Conservation (phyloP, 2,888 invertebrate genomes). For the Melipona bicolor region DNA sequence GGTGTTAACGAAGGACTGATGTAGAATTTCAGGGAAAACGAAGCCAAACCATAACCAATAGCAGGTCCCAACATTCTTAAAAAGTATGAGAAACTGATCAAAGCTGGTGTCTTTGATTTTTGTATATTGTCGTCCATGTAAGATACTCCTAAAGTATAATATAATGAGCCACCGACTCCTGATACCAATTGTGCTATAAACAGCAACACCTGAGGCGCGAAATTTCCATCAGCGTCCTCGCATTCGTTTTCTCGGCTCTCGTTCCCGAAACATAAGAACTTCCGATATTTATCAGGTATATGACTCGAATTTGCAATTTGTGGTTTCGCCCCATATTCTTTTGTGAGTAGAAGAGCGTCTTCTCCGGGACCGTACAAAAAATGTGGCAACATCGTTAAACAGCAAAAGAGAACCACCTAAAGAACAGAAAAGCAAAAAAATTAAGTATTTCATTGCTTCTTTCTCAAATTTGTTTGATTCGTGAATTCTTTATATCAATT, state of each 20-base stretch:
- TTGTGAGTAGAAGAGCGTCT: constrained; percentile 87
- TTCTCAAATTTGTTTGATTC: not conserved
- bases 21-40: constrained; percentile 88
- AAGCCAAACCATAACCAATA: constrained; percentile 88
- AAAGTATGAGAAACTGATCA: constrained; percentile 89
- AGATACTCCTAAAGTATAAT: constrained; percentile 89
- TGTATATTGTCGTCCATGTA: constrained; percentile 92
- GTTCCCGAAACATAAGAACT: constrained; percentile 85
- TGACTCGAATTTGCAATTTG: constrained; percentile 83
- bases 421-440: not conserved
- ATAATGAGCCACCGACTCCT: constrained; percentile 89
- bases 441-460: not conserved
- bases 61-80: constrained; percentile 89
- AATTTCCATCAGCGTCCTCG: constrained; percentile 85
- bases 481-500: not conserved
- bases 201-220: constrained; percentile 87
- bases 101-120: constrained; percentile 89
- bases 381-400: constrained; percentile 89
- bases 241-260: constrained; percentile 83
- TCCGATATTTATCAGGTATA: constrained; percentile 85
- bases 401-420: constrained; percentile 87
- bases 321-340: constrained; percentile 86
- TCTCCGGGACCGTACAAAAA: constrained; percentile 89
- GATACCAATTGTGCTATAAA: constrained; percentile 89
- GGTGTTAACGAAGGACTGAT: constrained; percentile 88